Conservation (phyloP, 2,888 invertebrate species). For the Andrena minutula region DNA sequence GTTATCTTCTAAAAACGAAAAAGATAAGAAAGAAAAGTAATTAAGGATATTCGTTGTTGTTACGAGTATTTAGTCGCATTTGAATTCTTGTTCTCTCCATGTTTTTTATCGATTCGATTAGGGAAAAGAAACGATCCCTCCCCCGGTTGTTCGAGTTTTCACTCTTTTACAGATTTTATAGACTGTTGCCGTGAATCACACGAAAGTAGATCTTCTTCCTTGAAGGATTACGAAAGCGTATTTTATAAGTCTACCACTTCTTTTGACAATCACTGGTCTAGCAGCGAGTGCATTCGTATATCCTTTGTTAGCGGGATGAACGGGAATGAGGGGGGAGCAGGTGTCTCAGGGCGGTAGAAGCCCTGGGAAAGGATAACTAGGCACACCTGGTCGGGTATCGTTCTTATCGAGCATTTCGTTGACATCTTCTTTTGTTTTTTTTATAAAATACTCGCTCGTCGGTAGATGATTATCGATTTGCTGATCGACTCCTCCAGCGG, state of each 20-base stretch:
- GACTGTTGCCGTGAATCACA: slow-evolving; percentile 54
- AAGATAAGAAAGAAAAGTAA: not conserved
- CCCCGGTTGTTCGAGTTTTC: slow-evolving; percentile 32
- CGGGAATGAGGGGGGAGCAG: not conserved
- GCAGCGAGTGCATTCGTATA: slow-evolving; percentile 29
- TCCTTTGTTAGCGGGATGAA: slow-evolving; percentile 33
- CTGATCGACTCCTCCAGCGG: slow-evolving; percentile 45
- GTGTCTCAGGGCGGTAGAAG: slow-evolving; percentile 32
- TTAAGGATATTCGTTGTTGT: slow-evolving; percentile 19
- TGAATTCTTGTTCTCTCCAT: slow-evolving; percentile 37
- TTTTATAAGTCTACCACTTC: slow-evolving; percentile 30
- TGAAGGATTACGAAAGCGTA: slow-evolving; percentile 14
- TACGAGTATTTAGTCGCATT: slow-evolving; percentile 49
- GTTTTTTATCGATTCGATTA: slow-evolving; percentile 39
- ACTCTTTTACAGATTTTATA: slow-evolving; percentile 57
- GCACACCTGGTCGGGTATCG: slow-evolving; percentile 48
- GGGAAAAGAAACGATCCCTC: slow-evolving; percentile 5
- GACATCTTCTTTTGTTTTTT: slow-evolving; percentile 37
- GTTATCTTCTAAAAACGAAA: slow-evolving; percentile 1
- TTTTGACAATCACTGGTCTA: slow-evolving; percentile 54
- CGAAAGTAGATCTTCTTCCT: slow-evolving; percentile 39
- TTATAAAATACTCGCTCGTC: slow-evolving; percentile 56
- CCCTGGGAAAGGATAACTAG: slow-evolving; percentile 25
- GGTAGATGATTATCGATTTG: slow-evolving; percentile 57
- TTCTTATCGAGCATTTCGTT: slow-evolving; percentile 37